Evolutionary conservation across 2,797 vertebrate species (phyloP), one percentile per base, ranked within the genome.

Genomic region (Labroides dimidiatus): DNA sequence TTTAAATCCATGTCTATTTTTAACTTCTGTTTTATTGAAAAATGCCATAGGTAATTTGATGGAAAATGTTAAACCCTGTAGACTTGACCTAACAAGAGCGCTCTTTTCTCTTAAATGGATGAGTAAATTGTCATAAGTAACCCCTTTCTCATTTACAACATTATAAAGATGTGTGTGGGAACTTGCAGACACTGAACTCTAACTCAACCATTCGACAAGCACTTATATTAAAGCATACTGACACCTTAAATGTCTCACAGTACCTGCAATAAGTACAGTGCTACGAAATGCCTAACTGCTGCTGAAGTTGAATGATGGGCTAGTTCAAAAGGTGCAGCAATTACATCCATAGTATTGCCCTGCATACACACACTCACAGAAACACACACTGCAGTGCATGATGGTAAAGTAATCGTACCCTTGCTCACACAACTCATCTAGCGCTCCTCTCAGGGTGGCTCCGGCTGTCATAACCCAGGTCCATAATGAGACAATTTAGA

Each of bases 401-500:
- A 75, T 70, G 73, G 85, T 82, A 76, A 84, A 86, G 79, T 90
- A 90, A 92, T 92, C 90, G 88, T 84, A 87, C 72, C 73, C 84
- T 48, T 27, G 81, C 86, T 80, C 84, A 80, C 80, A 83, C 87
- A 89, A 78, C 84, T 87, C 84, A 81, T 92, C 85, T 67, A 75
- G 65, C 53, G 42, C 64, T 84, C 58, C 75, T 87, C 72, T 74
- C 72, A 9, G 62, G 77, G 72, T 73, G 73, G 82, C 84, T 85
- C 83, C 58, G 88, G 72, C 86, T 92, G 89, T 90, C 92, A 92
- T 77, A 89, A 87, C 85, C 89, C 68, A 33, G 82, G 72, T 87
- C 87, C 72, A 74, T 93, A 94, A 93, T 92, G 91, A 94, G 90
- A 92, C 91, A 89, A 91, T 93, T 91, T 91, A 92, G 90, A 91